Base-by-base conservation (phyloP, 2,888 invertebrate species). In the Timema cristinae region DNA sequence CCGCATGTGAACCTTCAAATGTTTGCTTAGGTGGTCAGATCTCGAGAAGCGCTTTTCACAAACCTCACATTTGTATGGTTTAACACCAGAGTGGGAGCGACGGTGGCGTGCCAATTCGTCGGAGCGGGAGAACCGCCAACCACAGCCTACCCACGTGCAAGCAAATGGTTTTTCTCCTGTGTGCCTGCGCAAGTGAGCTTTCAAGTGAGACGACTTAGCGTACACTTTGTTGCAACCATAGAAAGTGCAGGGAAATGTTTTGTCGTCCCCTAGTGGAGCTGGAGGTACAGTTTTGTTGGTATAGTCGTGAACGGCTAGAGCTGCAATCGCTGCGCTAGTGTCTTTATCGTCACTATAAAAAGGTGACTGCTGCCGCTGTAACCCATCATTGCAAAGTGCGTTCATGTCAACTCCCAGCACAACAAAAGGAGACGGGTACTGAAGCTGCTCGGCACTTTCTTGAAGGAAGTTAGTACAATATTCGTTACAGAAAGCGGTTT, bases 1-100 rank as follows among this genome's bases (percentile, higher is more conserved):
- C 73, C 91, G 87, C 67, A 91, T 89, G 81, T 94, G 94, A 8
- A 94, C 93, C 77, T 91, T 94, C 15, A 91, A 88, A 82, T 98
- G 97, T 82, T 97, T 97, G 49, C 95, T 90, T 72, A 97, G 86
- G 82, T 98, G 97, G 82, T 98, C 97, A 50, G 95, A 96, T 49
- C 97, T 87, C 0, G 95, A 93, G 82, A 98, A 98, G 75, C 91
- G 87, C 82, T 97, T 97, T 68, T 90, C 87, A 81, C 97, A 98
- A 78, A 93, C 88, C 72, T 88, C 86, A 82, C 97, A 98, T 73
- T 91, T 88, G 82, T 97, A 97, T 0, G 97, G 97, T 82, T 97
- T 97, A 75, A 95, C 88, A 0, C 97, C 97, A 0, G 95, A 95
- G 83, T 97, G 97, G n/a, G 95, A 96, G 75, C 97, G 88, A 70